phyloP scores from a whole-genome alignment of 2,797 vertebrate species.

The Syndactyla subalaris region DNA sequence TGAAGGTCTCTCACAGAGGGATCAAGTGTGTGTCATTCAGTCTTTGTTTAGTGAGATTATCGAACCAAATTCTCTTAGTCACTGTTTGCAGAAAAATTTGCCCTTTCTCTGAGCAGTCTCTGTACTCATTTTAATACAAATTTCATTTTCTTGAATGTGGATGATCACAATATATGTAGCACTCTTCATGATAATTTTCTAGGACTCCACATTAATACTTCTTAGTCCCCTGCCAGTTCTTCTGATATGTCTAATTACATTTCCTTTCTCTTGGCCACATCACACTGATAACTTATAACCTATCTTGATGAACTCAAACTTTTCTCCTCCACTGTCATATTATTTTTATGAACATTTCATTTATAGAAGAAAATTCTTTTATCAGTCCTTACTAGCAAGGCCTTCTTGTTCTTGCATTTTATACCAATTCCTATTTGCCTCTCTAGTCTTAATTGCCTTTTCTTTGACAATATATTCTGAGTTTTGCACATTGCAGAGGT shows the following conservation, averaged over 20 bases:
- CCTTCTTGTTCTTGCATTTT: not conserved
- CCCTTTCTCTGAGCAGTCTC: not conserved
- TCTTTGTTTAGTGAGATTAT: conserved; percentile 1
- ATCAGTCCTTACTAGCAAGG: not conserved
- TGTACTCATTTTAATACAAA: not conserved
- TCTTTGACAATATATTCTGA: not conserved
- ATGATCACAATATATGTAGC: not conserved
- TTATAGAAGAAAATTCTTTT: not conserved
- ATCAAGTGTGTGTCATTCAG: not conserved
- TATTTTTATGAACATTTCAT: not conserved
- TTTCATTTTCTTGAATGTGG: not conserved
- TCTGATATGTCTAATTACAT: not conserved
- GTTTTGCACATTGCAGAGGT: not conserved
- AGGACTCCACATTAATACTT: not conserved
- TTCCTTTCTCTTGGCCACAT: not conserved
- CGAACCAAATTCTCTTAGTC: conserved; percentile 2
- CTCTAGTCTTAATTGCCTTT: conserved; percentile 33
- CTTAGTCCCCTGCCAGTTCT: not conserved
- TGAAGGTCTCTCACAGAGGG: not conserved
- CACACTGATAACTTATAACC: not conserved
- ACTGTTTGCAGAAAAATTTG: conserved; percentile 38
- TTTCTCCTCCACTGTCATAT: conserved; percentile 4
- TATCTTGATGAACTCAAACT: not conserved
- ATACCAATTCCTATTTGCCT: not conserved
- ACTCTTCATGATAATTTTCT: not conserved